These are phyloP conservation scores for Harpagifer antarcticus DNA, from an alignment of 2,797 vertebrate genomes.

Conservation along the genomic window DNA sequence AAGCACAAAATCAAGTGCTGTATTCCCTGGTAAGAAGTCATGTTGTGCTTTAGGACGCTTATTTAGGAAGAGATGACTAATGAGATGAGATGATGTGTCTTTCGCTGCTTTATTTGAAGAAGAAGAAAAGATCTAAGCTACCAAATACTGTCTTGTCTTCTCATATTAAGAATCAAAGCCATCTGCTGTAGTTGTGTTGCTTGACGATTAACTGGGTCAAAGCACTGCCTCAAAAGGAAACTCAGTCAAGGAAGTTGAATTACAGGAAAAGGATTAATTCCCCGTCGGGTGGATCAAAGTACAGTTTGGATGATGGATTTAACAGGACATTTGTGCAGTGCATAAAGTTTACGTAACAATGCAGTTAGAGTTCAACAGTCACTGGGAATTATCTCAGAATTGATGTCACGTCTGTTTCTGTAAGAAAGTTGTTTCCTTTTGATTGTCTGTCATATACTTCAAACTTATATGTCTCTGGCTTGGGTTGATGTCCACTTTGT, in stretches of 20 bases:
- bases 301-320: slow-evolving; percentile 12
- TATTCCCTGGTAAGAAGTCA: slow-evolving; percentile 92
- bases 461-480: neutral
- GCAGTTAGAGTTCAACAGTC: neutral
- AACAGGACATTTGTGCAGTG: slow-evolving; percentile 15
- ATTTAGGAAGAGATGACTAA: neutral
- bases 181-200: slow-evolving; percentile 11
- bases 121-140: neutral
- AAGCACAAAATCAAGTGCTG: slow-evolving; percentile 84
- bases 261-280: slow-evolving; percentile 42
- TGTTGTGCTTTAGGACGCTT: neutral
- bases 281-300: slow-evolving; percentile 22
- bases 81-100: neutral
- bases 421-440: slow-evolving; percentile 22
- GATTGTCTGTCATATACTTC: slow-evolving; percentile 19
- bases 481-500: neutral
- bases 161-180: slow-evolving; percentile 11
- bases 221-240: slow-evolving; percentile 37
- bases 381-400: slow-evolving; percentile 3
- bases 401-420: neutral
- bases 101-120: slow-evolving; percentile 7
- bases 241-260: slow-evolving; percentile 23
- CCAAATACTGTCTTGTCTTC: neutral
- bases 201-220: slow-evolving; percentile 37
- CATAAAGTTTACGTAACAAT: neutral